Conservation (phyloP, 2,113 vertebrate species). For the Neoarius graeffei region DNA sequence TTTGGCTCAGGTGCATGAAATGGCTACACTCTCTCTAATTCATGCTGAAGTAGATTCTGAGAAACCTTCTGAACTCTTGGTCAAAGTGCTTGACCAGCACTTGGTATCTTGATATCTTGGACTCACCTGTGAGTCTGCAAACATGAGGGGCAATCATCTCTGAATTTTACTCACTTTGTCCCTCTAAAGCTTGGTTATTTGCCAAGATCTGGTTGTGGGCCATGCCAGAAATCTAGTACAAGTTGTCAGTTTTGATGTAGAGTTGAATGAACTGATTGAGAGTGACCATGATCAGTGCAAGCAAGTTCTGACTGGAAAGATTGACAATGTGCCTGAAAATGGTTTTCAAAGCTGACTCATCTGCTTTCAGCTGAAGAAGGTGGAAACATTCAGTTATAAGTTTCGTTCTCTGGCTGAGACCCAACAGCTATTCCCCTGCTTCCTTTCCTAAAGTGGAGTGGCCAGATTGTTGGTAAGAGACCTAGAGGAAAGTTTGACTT, state of each 20-base stretch:
- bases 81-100: neutral
- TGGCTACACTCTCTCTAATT: neutral
- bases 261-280: neutral
- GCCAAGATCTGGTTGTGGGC: neutral
- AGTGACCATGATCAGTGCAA: neutral
- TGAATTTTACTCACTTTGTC: neutral
- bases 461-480: neutral
- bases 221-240: neutral
- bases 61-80: neutral
- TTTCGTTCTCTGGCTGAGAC: neutral
- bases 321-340: neutral
- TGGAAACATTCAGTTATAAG: neutral
- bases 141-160: neutral
- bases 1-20: neutral
- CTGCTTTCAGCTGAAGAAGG: neutral
- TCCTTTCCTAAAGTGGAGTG: neutral
- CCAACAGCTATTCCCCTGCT: neutral
- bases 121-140: neutral
- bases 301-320: neutral
- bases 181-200: neutral
- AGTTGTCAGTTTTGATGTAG: neutral
- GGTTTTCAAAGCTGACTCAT: neutral
- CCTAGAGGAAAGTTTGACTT: neutral
- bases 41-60: neutral
- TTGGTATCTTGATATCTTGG: neutral